These are phyloP conservation scores for Drosophila aldrichi DNA, from an alignment of 2,888 invertebrate genomes.

Conservation along the genomic window DNA sequence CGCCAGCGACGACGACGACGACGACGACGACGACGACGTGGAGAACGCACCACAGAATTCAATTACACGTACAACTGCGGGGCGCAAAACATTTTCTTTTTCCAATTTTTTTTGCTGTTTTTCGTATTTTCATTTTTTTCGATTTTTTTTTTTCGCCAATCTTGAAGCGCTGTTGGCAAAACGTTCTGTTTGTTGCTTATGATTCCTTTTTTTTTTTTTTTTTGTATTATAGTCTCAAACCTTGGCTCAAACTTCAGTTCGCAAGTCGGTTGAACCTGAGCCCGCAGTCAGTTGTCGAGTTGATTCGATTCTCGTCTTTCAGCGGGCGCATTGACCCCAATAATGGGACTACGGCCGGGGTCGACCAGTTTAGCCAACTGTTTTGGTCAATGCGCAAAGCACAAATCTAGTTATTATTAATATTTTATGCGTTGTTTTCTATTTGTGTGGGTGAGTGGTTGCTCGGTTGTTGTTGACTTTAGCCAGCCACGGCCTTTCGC, in stretches of 20 bases:
- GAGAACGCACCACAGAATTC: conserved; percentile 63
- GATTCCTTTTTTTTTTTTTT: conserved; percentile 44
- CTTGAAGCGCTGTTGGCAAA: conserved; percentile 29
- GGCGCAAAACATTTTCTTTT: conserved; percentile 30
- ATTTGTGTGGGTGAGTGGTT: conserved; percentile 11
- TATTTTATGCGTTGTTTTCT: conserved; percentile 73
- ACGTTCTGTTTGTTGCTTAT: conserved; percentile 45
- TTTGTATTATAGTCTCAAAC: conserved; percentile 37
- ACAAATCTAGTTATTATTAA: conserved; percentile 76
- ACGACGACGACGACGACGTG: conserved; percentile 5
- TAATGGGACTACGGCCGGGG: conserved; percentile 71
- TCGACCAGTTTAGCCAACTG: conserved; percentile 64
- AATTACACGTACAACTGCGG: conserved; percentile 64
- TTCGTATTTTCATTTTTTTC: neutral
- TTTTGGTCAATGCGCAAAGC: conserved; percentile 41
- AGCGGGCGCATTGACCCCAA: conserved; percentile 67
- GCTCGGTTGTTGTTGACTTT: neutral
- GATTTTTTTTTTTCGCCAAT: conserved; percentile 24
- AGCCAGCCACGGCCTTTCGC: conserved; percentile 4
- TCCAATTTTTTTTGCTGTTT: conserved; percentile 16
- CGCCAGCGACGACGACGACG: conserved; percentile 59
- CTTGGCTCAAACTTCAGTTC: conserved; percentile 20
- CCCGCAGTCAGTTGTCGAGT: conserved; percentile 30
- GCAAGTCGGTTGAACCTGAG: conserved; percentile 40
- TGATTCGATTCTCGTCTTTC: conserved; percentile 45